A percentile compares a stretch with the other conserved stretches of the same genome.
Conservation (phyloP, 2,888 invertebrate genomes). For the Conus canariensis region DNA sequence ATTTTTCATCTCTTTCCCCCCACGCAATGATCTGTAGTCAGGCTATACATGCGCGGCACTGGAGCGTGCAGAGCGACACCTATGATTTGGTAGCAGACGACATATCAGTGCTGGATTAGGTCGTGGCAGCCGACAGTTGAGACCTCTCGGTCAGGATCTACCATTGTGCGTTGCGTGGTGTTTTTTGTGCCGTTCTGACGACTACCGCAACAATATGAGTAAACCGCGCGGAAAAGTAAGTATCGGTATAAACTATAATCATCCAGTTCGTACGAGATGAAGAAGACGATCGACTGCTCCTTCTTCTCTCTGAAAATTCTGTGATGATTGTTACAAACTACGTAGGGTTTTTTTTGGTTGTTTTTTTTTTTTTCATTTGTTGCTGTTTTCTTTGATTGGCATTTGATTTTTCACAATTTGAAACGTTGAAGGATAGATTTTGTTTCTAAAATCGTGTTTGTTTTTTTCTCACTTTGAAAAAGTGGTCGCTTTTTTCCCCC, state of each 20-base stretch:
- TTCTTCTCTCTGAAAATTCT: too few species aligned
- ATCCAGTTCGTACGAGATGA: too few species aligned
- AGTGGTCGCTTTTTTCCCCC: not conserved
- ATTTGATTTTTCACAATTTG: too few species aligned
- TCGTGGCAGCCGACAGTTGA: constrained; percentile 19
- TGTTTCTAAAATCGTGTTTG: not conserved
- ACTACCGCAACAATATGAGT: not conserved
- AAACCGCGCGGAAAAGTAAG: constrained; percentile 17
- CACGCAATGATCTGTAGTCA: too few species aligned
- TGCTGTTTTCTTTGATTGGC: not conserved
- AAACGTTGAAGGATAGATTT: too few species aligned
- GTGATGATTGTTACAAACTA: too few species aligned
- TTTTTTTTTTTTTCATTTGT: not conserved
- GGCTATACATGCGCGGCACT: not conserved
- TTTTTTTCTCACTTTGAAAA: not conserved
- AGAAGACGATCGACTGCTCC: too few species aligned
- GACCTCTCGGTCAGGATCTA: not conserved
- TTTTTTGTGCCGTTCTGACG: not conserved
- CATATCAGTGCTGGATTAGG: not conserved
- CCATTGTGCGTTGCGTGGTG: not conserved
- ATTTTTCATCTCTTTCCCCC: too few species aligned
- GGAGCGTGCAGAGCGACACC: constrained; percentile 27
- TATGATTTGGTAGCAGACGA: constrained; percentile 30
- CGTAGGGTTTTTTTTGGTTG: too few species aligned
- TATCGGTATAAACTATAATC: not conserved